A percentile compares a stretch with the other conserved stretches of the same genome.
Evolutionary conservation across 2,888 invertebrate species (phyloP).

Genomic region (Tenthredo mesomela): DNA sequence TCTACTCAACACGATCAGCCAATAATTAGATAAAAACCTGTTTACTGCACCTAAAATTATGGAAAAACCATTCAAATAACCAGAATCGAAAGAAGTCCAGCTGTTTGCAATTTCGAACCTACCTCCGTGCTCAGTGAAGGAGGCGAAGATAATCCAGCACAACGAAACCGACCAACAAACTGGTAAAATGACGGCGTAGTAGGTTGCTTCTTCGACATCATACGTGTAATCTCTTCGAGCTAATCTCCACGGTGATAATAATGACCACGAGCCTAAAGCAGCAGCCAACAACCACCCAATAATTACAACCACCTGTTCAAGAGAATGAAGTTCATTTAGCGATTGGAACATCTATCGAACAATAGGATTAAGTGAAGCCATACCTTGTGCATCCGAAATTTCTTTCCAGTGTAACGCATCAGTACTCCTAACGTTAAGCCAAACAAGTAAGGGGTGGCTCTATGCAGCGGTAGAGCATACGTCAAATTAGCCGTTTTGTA

Average conservation of each 20-base stretch:
- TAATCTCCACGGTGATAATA: conserved; percentile 82
- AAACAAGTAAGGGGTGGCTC: conserved; percentile 84
- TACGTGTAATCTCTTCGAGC: conserved; percentile 83
- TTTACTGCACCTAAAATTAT: conserved; percentile 78
- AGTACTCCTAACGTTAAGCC: conserved; percentile 83
- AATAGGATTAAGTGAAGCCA: not conserved
- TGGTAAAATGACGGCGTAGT: conserved; percentile 84
- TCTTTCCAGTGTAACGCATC: conserved; percentile 78
- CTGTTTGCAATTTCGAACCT: conserved; percentile 38
- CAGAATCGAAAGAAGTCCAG: not conserved
- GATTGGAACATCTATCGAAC: not conserved
- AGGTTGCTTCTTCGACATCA: conserved; percentile 81
- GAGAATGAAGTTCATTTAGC: not conserved
- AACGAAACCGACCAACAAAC: conserved; percentile 82
- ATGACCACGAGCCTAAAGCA: conserved; percentile 79
- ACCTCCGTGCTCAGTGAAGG: conserved; percentile 81
- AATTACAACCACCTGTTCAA: conserved; percentile 78
- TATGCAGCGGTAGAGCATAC: conserved; percentile 82
- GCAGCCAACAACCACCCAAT: conserved; percentile 81
- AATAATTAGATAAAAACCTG: conserved; percentile 80
- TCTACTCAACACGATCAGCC: conserved; percentile 82
- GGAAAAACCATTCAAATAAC: not conserved
- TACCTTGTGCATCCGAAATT: conserved; percentile 76
- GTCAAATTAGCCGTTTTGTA: conserved; percentile 85
- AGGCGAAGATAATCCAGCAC: conserved; percentile 84